Percentiles rank a stretch among this genome's conserved stretches.
Evolutionary conservation across 2,797 vertebrate species (phyloP).

Genomic region (Sorex maritimensis): DNA sequence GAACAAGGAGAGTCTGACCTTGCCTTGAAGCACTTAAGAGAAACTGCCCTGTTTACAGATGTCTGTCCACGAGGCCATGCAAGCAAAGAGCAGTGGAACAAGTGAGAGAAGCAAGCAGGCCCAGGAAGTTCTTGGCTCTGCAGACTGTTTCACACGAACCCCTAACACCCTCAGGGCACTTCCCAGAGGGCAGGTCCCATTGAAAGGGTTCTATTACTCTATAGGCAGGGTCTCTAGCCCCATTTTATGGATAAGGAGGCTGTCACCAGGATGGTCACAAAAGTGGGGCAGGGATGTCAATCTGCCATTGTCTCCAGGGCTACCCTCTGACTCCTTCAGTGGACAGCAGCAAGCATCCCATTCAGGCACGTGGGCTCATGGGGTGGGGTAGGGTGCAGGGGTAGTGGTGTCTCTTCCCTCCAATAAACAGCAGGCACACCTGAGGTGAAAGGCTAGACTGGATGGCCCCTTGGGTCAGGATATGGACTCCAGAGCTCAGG

Average conservation of each 20-base stretch:
- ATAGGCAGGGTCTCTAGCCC: not conserved
- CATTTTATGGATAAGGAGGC: not conserved
- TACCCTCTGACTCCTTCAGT: not conserved
- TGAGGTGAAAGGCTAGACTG: not conserved
- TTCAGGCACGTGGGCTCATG: not conserved
- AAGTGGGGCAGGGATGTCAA: not conserved
- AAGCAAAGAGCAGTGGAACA: not conserved
- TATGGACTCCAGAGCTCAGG: not conserved
- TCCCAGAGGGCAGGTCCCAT: not conserved
- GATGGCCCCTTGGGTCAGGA: not conserved
- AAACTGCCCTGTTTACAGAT: not conserved
- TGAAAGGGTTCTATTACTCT: not conserved
- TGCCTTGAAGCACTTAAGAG: not conserved
- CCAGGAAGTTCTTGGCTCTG: not conserved
- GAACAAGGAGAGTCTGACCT: not conserved
- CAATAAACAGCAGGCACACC: not conserved
- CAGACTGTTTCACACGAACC: not conserved
- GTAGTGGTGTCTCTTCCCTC: not conserved
- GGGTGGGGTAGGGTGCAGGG: too few relatives aligned
- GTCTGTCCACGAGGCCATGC: not conserved
- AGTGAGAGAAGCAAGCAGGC: not conserved
- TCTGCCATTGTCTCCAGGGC: not conserved
- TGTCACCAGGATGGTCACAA: not conserved
- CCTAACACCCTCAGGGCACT: not conserved
- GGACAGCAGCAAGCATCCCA: not conserved